phyloP scores from a whole-genome alignment of 2,888 invertebrate species.

The Rapana venosa region DNA sequence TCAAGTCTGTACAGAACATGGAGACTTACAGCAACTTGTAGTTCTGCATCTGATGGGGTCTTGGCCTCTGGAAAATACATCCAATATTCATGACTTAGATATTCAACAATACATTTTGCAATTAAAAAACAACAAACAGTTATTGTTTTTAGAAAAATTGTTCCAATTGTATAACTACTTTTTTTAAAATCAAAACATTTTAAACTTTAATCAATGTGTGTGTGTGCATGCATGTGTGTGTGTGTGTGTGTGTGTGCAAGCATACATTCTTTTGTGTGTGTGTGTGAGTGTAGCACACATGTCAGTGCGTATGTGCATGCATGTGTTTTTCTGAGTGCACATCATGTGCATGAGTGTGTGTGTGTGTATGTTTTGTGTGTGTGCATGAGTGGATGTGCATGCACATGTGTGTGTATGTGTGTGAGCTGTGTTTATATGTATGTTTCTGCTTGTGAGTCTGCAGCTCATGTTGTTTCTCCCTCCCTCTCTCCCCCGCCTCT shows the following conservation, averaged over 20 bases:
- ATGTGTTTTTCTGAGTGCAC: not conserved
- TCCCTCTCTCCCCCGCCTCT: too few species aligned
- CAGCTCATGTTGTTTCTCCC: too few species aligned
- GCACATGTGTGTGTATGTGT: not conserved
- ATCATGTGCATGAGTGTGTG: not conserved
- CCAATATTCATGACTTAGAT: not conserved
- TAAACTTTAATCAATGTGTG: not conserved
- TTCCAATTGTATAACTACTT: too few species aligned
- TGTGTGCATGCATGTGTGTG: not conserved
- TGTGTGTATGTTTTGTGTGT: not conserved
- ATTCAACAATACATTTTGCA: too few species aligned
- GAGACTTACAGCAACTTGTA: conserved; percentile 72
- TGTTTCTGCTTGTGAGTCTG: too few species aligned
- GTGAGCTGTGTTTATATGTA: too few species aligned
- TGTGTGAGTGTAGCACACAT: not conserved
- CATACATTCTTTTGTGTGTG: not conserved
- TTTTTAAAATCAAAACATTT: too few species aligned
- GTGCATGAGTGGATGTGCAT: not conserved
- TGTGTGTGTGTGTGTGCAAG: conserved; percentile 10
- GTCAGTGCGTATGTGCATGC: not conserved
- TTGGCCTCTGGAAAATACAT: conserved; percentile 68
- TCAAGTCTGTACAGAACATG: not conserved
- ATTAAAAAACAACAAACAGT: too few species aligned
- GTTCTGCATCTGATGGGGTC: conserved; percentile 64
- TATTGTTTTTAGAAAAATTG: too few species aligned